Percentiles rank a stretch among this genome's conserved stretches.
Conservation (phyloP, 2,888 invertebrate genomes). For the Mythimna impura region DNA sequence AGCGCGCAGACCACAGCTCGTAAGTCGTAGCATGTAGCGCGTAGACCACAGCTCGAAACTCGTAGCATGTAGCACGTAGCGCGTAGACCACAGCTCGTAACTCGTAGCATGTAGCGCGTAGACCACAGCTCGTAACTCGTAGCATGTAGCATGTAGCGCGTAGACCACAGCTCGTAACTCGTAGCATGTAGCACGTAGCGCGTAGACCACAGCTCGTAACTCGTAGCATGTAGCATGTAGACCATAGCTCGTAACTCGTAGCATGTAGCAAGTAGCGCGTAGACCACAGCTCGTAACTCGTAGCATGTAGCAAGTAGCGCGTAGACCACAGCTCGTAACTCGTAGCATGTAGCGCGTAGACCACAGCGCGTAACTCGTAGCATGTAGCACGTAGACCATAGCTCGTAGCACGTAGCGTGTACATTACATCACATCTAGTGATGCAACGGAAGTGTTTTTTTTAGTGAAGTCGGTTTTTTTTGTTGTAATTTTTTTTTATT, state of each 20-base stretch:
- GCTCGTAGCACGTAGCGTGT: background rate
- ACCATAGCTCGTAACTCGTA: background rate
- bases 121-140: background rate
- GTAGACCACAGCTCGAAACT: background rate
- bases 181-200: background rate
- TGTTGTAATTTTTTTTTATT: no score
- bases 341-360: background rate
- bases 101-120: background rate
- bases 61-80: background rate
- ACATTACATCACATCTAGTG: no score
- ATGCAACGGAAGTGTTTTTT: no score
- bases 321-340: background rate
- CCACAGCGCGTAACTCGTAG: background rate
- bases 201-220: background rate
- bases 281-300: background rate
- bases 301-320: background rate
- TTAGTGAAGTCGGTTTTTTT: no score
- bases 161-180: background rate
- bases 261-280: background rate
- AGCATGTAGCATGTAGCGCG: background rate
- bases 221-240: background rate
- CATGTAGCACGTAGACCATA: background rate
- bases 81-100: background rate
- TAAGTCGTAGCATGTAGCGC: background rate
- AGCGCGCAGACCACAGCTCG: background rate